Conservation (phyloP, 1,140 invertebrate genomes). For the Microplitis mediator region DNA sequence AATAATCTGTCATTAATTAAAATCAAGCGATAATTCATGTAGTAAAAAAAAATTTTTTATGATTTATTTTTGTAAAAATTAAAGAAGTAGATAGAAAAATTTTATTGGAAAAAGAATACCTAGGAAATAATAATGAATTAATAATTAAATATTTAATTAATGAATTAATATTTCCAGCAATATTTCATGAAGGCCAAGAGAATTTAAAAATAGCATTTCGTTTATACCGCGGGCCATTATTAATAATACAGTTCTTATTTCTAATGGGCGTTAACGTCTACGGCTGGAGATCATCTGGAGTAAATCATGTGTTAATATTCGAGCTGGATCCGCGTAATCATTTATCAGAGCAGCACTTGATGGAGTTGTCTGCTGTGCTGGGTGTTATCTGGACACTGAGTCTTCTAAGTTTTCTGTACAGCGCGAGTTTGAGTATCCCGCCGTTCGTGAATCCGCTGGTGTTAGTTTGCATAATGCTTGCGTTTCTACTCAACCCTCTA, state of each 20-base stretch:
- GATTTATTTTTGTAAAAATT: no score
- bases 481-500: slow-evolving; percentile 91
- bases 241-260: slow-evolving; percentile 93
- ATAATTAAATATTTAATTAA: no score
- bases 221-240: slow-evolving; percentile 90
- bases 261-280: slow-evolving; percentile 97
- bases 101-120: no score
- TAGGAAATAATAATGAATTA: no score
- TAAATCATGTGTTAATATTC: slow-evolving; percentile 99
- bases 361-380: slow-evolving; percentile 94
- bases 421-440: slow-evolving; percentile 85
- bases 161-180: slow-evolving; percentile 62
- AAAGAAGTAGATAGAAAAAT: no score
- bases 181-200: slow-evolving; percentile 75
- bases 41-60: no score
- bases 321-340: slow-evolving; percentile 98
- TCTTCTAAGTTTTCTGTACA: slow-evolving; percentile 82
- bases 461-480: slow-evolving; percentile 83
- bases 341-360: slow-evolving; percentile 92
- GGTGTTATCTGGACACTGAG: slow-evolving; percentile 94
- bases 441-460: slow-evolving; percentile 89
- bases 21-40: no score
- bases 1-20: no score
- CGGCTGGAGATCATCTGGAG: slow-evolving; percentile 97
- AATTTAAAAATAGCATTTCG: slow-evolving; percentile 82